Evolutionary conservation across 2,888 invertebrate genomes (phyloP), one percentile per base, ranked within the genome.

Genomic region (Spisula subtruncata): DNA sequence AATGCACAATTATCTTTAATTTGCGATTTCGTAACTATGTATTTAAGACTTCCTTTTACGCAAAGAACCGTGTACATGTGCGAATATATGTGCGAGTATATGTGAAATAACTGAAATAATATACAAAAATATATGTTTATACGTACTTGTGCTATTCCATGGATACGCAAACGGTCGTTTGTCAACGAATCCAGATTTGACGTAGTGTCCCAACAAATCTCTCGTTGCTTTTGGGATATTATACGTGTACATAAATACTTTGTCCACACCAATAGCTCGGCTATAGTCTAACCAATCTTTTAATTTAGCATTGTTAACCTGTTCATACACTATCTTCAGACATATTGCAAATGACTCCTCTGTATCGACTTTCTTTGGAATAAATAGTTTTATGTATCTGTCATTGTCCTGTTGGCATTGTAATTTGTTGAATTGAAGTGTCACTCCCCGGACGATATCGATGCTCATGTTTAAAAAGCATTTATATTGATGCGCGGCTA

Each of bases 231-330:
- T 35, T 18, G 79, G 8, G 18, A 87, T 79, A 48, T 83, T 83
- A 41, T 87, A 87, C 6, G 83, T 83, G 29, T 79, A 87, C 80
- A 82, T 87, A 8, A 87, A 79, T 6, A 87, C 83, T 80, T 83
- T 87, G 25, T 83, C 83, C 5, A 87, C 87, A 41, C 46, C 25
- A 79, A 87, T 87, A 20, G 80, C 87, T 14, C n/a, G 54, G 32
- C 83, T 83, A 60, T 80, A 87, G 51, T 87, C 87, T 18, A 87
- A 35, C 87, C 87, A 87, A 20, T 87, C 35, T 16, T 80, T 83
- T 0, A 87, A 60, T 1, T 35, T n/a, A 20, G 41, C 25, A 29
- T 51, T 41, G 29, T 80, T 54, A 29, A 87, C 48, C 20, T 83
- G 66, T 60, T 83, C 87, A 46, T 87, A 87, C 4, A 87, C 20